These are phyloP conservation scores for Phalera bucephala DNA, from an alignment of 2,888 invertebrate genomes.

Conservation along the genomic window DNA sequence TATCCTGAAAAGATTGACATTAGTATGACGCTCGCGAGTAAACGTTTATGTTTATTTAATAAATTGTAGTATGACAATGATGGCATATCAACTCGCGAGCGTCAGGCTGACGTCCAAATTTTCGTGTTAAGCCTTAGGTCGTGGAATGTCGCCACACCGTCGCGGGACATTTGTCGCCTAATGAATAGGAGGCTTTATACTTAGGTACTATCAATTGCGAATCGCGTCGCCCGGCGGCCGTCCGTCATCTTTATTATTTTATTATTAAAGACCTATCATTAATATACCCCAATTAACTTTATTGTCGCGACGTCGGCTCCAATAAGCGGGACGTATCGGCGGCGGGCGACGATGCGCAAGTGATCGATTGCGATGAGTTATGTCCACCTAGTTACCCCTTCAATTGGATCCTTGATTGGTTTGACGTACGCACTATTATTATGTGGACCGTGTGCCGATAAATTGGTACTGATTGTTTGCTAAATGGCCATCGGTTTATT, in stretches of 20 bases:
- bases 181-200: no score
- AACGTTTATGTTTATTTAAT: no score
- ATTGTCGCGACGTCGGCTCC: constrained; percentile 71
- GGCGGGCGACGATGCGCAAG: constrained; percentile 53
- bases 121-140: no score
- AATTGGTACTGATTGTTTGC: constrained; percentile 74
- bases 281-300: constrained; percentile 77
- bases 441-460: constrained; percentile 59
- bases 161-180: no score
- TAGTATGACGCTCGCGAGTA: no score
- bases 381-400: constrained; percentile 79
- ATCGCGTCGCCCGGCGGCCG: constrained; percentile 50
- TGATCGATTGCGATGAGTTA: constrained; percentile 76
- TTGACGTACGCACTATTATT: constrained; percentile 74
- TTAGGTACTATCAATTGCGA: constrained; percentile 65
- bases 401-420: constrained; percentile 80
- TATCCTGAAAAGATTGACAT: no score
- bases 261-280: constrained; percentile 72
- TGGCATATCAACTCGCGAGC: no score
- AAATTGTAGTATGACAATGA: no score
- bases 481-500: constrained; percentile 45
- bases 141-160: no score
- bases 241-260: constrained; percentile 72
- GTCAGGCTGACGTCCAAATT: no score
- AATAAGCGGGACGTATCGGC: constrained; percentile 71